Evolutionary conservation across 2,888 invertebrate species (phyloP), one percentile per base, ranked within the genome.

Genomic region (Tineola bisselliella): DNA sequence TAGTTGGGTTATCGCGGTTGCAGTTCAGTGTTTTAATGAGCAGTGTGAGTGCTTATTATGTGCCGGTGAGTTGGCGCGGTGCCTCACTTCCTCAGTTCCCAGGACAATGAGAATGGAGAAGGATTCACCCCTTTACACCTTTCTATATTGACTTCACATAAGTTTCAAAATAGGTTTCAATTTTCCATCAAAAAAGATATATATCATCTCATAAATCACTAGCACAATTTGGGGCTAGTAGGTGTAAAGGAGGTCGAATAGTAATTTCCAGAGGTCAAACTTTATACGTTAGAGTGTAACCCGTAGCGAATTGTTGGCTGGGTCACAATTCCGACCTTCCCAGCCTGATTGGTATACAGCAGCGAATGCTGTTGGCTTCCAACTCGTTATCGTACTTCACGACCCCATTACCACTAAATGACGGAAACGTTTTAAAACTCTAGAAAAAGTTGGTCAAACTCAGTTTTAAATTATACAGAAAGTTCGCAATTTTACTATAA

Each of bases 361-460:
- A 48, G 54, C 25, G 13, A 25, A 2, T 12, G 25, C 56, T 56
- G 19, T 56, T 17, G 30, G 52, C 13, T 74, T 74, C 73, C 76
- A 67, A 73, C 78, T 83, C 79, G 77, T 83, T 86, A 84, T 81
- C 79, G 80, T 76, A 68, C 71, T 67, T 58, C 71, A 66, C 74
- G 81, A 72, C 83, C 84, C 75, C 78, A 72, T 83, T 73, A 74
- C 74, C 77, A 18, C 13, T 25, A 54, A 18, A 25, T 18, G n/a
- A 12, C 54, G 54, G 54, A 54, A 54, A 25, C 54, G 54, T 54
- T 54, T 54, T 54, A 54, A 54, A 54, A 25, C 10, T 15, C 54
- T 13, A 48, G 54, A 17, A 54, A 54, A 54, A 54, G 38, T 38
- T 38, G 38, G 38, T 38, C 48, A 17, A 10, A 48, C 8, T 43